These are phyloP conservation scores for Thalassaphorura encarpata DNA, from an alignment of 1,140 invertebrate genomes.

Conservation along the genomic window DNA sequence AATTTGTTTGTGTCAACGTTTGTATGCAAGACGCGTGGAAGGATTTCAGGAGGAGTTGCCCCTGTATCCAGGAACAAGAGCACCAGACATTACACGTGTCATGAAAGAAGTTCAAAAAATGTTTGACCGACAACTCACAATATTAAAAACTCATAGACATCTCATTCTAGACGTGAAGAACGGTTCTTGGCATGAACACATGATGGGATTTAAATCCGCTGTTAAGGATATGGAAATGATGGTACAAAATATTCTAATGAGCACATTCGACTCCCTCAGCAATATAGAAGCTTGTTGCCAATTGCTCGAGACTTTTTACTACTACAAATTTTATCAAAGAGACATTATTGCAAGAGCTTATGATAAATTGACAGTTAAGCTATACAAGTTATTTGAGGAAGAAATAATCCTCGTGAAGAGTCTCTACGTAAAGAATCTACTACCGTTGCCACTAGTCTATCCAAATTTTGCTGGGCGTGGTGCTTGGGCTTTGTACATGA, in stretches of 20 bases:
- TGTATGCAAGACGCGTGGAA: conserved; percentile 40
- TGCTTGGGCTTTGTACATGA: conserved; percentile 50
- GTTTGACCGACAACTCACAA: conserved; percentile 54
- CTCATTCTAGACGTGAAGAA: conserved; percentile 43
- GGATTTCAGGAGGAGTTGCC: conserved; percentile 38
- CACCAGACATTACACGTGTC: conserved; percentile 57
- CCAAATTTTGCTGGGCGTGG: conserved; percentile 61
- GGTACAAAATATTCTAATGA: conserved; percentile 58
- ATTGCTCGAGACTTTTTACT: conserved; percentile 52
- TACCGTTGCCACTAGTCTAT: conserved; percentile 50
- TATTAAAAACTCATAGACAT: conserved; percentile 37
- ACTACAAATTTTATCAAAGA: conserved; percentile 57
- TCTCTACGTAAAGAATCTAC: conserved; percentile 52
- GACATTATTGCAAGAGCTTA: conserved; percentile 45
- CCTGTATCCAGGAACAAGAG: conserved; percentile 40
- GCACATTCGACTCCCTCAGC: conserved; percentile 53
- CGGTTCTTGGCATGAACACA: conserved; percentile 60
- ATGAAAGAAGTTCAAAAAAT: conserved; percentile 61
- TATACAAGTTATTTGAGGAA: conserved; percentile 64
- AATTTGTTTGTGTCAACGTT: conserved; percentile 52
- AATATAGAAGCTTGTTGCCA: conserved; percentile 63
- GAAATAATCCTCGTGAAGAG: conserved; percentile 63
- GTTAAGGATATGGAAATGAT: conserved; percentile 53
- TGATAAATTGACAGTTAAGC: conserved; percentile 47
- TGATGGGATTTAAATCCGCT: conserved; percentile 15